phyloP scores from a whole-genome alignment of 2,797 vertebrate species.

The Ficedula albicollis region DNA sequence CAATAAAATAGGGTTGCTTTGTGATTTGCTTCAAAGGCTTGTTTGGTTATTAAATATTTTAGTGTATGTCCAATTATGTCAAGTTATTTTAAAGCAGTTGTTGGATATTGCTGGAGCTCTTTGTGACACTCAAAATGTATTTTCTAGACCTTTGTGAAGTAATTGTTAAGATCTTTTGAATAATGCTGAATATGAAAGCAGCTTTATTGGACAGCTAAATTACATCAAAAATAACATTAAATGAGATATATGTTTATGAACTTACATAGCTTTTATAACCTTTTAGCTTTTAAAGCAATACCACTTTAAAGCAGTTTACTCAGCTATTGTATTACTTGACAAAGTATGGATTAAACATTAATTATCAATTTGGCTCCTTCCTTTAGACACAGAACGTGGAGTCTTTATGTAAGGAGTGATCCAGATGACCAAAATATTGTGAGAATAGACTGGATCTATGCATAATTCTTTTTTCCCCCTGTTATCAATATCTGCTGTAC shows the following conservation, averaged over 20 bases:
- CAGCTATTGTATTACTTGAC: background rate
- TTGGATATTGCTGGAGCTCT: background rate
- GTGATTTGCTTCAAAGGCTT: constrained; percentile 53
- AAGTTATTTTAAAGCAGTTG: constrained; percentile 18
- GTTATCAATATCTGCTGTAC: background rate
- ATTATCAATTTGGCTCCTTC: background rate
- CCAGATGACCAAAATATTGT: background rate
- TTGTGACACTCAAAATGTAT: constrained; percentile 33
- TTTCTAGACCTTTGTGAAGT: constrained; percentile 53
- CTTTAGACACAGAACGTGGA: background rate
- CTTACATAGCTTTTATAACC: background rate
- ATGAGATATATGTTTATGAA: constrained; percentile 12
- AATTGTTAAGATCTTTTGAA: constrained; percentile 63
- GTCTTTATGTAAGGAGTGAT: background rate
- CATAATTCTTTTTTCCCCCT: background rate
- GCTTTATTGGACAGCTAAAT: constrained; percentile 40
- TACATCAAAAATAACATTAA: constrained; percentile 3
- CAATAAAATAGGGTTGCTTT: constrained; percentile 7
- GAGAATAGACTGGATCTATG: background rate
- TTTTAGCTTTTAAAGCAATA: background rate
- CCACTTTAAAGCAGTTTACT: background rate
- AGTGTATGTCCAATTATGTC: constrained; percentile 45
- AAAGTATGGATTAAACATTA: background rate
- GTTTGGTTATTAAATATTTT: constrained; percentile 60
- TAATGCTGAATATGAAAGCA: constrained; percentile 45